These are phyloP conservation scores for Fopius arisanus DNA, from an alignment of 1,140 invertebrate genomes.

Conservation along the genomic window DNA sequence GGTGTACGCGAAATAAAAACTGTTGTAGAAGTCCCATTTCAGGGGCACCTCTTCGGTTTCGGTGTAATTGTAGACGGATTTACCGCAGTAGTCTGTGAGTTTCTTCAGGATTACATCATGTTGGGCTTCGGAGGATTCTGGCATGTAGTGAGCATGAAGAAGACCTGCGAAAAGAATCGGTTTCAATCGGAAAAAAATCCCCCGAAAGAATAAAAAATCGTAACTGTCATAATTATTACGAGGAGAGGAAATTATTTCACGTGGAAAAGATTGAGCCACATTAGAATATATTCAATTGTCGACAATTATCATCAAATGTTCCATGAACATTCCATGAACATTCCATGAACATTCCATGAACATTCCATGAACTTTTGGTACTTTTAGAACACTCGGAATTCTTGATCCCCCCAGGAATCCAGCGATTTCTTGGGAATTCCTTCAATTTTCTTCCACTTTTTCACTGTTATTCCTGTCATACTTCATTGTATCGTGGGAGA, in stretches of 20 bases:
- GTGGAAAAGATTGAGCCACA: too few relatives aligned
- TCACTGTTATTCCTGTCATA: neutral
- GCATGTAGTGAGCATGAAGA: constrained; percentile 68
- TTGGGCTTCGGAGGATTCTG: constrained; percentile 65
- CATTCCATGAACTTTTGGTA: neutral
- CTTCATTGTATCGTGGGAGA: neutral
- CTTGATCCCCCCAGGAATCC: neutral
- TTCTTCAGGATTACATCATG: constrained; percentile 71
- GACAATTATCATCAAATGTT: constrained; percentile 54
- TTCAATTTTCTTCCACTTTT: neutral
- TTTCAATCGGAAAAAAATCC: neutral
- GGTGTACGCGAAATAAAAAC: constrained; percentile 93
- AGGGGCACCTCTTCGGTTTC: constrained; percentile 67
- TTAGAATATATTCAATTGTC: constrained; percentile 51
- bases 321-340: constrained; percentile 20
- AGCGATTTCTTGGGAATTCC: neutral
- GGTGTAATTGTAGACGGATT: constrained; percentile 71
- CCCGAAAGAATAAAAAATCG: too few relatives aligned
- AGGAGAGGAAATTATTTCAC: too few relatives aligned
- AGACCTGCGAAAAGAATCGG: constrained; percentile 66
- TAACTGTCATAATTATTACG: too few relatives aligned
- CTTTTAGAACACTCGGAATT: neutral
- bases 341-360: neutral
- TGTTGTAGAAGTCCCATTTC: constrained; percentile 92
- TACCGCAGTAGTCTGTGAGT: constrained; percentile 75